A percentile compares a stretch with the other conserved stretches of the same genome.
phyloP scores from a whole-genome alignment of 2,888 invertebrate genomes.

The Stenodema calcarata region DNA sequence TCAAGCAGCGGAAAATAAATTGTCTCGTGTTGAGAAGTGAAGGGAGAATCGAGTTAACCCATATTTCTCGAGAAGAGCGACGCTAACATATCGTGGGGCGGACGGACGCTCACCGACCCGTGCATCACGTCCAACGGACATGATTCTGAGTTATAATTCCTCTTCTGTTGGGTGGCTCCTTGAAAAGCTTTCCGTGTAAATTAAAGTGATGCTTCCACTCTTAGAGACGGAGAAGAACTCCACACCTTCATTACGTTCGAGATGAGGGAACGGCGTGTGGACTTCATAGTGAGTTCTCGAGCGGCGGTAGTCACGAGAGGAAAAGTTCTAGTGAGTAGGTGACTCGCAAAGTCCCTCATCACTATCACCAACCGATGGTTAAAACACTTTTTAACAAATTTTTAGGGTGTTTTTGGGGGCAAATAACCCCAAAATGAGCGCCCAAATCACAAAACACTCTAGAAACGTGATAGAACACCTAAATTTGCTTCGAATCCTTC shows the following conservation, averaged over 20 bases:
- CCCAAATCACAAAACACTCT: too few relatives aligned
- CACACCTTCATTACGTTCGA: not conserved
- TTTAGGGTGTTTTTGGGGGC: too few relatives aligned
- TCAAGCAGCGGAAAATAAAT: too few relatives aligned
- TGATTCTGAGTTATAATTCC: not conserved
- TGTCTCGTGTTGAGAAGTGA: not conserved
- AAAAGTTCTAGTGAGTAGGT: too few relatives aligned
- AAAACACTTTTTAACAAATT: too few relatives aligned
- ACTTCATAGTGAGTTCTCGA: not conserved
- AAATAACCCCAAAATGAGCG: too few relatives aligned
- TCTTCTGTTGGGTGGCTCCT: not conserved
- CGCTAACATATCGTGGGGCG: not conserved
- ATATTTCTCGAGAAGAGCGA: not conserved
- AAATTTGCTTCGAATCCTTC: too few relatives aligned
- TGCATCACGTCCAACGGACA: not conserved
- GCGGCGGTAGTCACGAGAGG: not conserved
- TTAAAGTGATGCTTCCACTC: constrained; percentile 22
- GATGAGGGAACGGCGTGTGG: not conserved
- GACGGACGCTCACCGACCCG: not conserved
- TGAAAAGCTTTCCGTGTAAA: constrained; percentile 35
- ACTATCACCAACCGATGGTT: too few relatives aligned
- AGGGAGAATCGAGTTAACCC: not conserved
- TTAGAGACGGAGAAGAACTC: not conserved
- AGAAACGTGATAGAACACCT: too few relatives aligned
- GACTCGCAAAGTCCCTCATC: too few relatives aligned